phyloP scores from a whole-genome alignment of 1,140 invertebrate species.

The Coenobita brevimanus region DNA sequence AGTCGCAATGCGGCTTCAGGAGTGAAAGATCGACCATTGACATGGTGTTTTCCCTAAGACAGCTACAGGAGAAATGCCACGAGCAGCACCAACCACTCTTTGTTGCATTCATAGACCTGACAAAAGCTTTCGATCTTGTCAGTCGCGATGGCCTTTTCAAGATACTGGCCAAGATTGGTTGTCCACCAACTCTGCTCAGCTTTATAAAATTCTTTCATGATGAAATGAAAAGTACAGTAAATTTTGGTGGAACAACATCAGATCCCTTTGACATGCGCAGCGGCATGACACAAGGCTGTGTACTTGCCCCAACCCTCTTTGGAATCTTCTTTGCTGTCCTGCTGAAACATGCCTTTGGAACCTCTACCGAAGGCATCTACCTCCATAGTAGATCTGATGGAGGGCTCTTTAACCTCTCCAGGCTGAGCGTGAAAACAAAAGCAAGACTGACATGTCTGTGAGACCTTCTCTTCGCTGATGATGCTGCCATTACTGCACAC shows the following conservation, averaged over 20 bases:
- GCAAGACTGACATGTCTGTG: neutral
- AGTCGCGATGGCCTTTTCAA: slow-evolving; percentile 14
- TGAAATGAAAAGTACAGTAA: neutral
- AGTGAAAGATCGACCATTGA: neutral
- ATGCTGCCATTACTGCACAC: neutral
- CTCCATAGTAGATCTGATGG: neutral
- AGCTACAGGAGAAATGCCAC: neutral
- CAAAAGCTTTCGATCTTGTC: slow-evolving; percentile 5
- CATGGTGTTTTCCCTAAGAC: neutral
- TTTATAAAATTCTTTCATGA: neutral
- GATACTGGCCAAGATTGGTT: too few relatives aligned
- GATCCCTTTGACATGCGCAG: neutral
- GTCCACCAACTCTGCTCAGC: too few relatives aligned
- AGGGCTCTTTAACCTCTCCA: neutral
- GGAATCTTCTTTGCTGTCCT: slow-evolving; percentile 1
- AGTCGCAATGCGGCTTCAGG: slow-evolving; percentile 20
- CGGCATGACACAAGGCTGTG: slow-evolving; percentile 14
- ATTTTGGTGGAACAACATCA: neutral
- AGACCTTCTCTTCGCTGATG: neutral
- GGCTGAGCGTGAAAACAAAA: neutral
- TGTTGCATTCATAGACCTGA: slow-evolving; percentile 19
- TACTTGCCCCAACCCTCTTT: slow-evolving; percentile 16
- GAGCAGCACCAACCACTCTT: neutral
- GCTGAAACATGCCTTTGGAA: neutral
- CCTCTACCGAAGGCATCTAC: neutral